A percentile compares a stretch with the other conserved stretches of the same genome.
phyloP scores from a whole-genome alignment of 2,888 invertebrate species.

The Lasioglossum oenotherae region DNA sequence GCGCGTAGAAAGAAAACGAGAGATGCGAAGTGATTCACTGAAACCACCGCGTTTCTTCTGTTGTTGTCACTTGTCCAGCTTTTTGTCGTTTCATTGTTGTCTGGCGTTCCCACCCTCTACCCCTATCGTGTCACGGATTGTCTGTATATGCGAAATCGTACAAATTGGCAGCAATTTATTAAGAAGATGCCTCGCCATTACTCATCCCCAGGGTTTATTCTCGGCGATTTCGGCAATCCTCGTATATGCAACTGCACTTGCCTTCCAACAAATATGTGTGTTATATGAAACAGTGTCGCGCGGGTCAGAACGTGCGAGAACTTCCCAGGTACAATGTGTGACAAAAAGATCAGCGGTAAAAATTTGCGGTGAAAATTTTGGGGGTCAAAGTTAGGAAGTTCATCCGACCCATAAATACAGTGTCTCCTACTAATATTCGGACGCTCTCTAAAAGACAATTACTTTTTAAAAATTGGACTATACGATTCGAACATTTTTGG shows the following conservation, averaged over 20 bases:
- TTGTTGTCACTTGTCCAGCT: constrained; percentile 3
- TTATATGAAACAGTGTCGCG: too few relatives aligned
- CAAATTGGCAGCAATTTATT: constrained; percentile 2
- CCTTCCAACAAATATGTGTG: too few relatives aligned
- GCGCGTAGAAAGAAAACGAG: constrained; percentile 8
- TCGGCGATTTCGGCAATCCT: background rate
- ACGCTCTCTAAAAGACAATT: too few relatives aligned
- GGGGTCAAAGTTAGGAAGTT: too few relatives aligned
- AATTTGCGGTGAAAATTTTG: too few relatives aligned
- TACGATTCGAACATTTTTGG: too few relatives aligned
- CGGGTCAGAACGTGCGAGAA: too few relatives aligned
- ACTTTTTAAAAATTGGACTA: too few relatives aligned
- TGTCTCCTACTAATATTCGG: too few relatives aligned
- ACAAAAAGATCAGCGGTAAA: too few relatives aligned
- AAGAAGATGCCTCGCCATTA: background rate
- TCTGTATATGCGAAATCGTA: background rate
- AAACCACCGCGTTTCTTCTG: constrained; percentile 10
- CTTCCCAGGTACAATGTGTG: too few relatives aligned
- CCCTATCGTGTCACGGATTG: background rate
- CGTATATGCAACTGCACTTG: background rate
- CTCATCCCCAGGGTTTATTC: background rate
- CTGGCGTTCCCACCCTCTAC: background rate
- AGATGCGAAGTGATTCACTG: constrained; percentile 22
- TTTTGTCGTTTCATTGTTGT: constrained; percentile 1
- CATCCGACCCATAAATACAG: too few relatives aligned